Percentiles rank a stretch among this genome's conserved stretches.
Evolutionary conservation across 2,797 vertebrate species (phyloP).

Genomic region (Buphagus erythrorhynchus): DNA sequence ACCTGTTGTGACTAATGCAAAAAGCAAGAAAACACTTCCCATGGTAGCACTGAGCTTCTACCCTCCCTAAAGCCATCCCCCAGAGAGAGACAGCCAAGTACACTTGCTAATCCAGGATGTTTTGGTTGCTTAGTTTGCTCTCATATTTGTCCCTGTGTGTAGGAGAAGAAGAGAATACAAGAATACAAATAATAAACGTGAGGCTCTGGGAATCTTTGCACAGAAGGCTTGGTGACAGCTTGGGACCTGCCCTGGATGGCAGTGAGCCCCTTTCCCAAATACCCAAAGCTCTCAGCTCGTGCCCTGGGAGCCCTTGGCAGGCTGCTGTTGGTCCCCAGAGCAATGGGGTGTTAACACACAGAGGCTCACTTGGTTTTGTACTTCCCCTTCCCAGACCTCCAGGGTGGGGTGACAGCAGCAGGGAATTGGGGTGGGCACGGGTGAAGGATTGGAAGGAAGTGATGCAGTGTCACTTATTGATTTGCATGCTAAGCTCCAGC

Average conservation of each 20-base stretch:
- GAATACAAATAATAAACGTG: background rate
- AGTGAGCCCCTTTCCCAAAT: background rate
- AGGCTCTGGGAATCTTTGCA: background rate
- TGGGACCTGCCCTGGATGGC: background rate
- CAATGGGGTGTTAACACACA: background rate
- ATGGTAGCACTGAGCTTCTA: background rate
- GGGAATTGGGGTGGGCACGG: background rate
- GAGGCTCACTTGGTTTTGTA: accelerated
- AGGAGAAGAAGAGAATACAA: background rate
- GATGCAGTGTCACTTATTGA: background rate
- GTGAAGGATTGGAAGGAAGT: background rate
- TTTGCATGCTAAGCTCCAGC: background rate
- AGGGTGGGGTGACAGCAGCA: background rate
- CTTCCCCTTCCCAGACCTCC: background rate
- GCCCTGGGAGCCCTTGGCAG: background rate
- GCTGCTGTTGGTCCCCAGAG: background rate
- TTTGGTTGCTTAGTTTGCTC: background rate
- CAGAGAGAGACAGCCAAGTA: background rate
- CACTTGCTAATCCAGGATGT: background rate
- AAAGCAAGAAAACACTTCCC: background rate
- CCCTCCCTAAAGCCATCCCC: background rate
- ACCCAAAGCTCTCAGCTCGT: background rate
- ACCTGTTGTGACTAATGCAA: background rate
- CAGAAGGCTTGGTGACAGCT: background rate
- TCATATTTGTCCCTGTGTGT: background rate